A percentile compares a stretch with the other conserved stretches of the same genome.
These are phyloP conservation scores for Thunnus albacares DNA, from an alignment of 2,797 vertebrate genomes.

Conservation along the genomic window DNA sequence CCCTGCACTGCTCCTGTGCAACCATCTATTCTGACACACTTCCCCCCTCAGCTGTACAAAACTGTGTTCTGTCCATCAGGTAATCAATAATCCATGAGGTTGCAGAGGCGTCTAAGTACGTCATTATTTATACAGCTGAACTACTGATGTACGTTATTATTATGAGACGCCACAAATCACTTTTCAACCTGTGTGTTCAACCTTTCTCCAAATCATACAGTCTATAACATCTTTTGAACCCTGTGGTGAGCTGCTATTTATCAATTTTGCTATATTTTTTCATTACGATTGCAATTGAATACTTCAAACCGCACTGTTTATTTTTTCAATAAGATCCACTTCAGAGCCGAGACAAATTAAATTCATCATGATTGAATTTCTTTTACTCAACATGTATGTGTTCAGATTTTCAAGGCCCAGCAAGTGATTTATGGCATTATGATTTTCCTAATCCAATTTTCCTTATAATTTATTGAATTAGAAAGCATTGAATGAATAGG, in stretches of 20 bases:
- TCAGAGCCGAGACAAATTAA: slow-evolving; percentile 31
- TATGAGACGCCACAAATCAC: slow-evolving; percentile 5
- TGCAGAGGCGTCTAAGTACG: too few relatives aligned
- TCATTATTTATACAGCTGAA: background rate
- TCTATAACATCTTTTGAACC: background rate
- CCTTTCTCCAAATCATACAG: background rate
- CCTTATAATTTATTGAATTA: slow-evolving; percentile 53
- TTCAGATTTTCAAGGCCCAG: slow-evolving; percentile 47
- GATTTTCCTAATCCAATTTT: slow-evolving; percentile 59
- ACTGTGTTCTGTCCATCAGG: too few relatives aligned
- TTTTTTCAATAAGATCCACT: slow-evolving; percentile 8
- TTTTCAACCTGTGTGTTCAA: background rate
- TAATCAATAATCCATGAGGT: too few relatives aligned
- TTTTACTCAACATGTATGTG: slow-evolving; percentile 43
- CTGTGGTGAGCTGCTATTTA: background rate
- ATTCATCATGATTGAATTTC: slow-evolving; percentile 34
- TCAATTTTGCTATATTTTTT: background rate
- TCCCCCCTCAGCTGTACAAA: too few relatives aligned
- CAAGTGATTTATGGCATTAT: slow-evolving; percentile 44
- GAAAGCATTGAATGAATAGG: slow-evolving; percentile 44
- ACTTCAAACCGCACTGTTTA: slow-evolving; percentile 4
- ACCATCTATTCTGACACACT: too few relatives aligned
- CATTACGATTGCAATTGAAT: background rate
- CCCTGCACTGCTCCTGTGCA: too few relatives aligned
- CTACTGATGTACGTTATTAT: background rate